These are phyloP conservation scores for Ceyx margarethae DNA, from an alignment of 2,113 vertebrate genomes.

Conservation along the genomic window DNA sequence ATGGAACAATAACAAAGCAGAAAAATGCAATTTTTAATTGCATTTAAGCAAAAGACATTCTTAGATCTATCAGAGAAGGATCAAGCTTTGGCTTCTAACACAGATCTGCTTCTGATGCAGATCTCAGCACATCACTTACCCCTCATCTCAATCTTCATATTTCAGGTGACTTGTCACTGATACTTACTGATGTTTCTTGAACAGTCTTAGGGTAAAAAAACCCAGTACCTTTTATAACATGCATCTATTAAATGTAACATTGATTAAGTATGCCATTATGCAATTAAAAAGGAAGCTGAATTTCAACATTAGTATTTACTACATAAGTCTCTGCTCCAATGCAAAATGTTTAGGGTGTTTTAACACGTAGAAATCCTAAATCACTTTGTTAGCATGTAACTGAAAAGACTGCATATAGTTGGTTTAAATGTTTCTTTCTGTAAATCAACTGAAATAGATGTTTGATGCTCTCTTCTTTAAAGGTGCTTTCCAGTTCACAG, in stretches of 20 bases:
- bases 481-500: background rate
- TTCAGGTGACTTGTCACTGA: background rate
- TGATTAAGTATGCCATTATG: background rate
- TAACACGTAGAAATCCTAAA: background rate
- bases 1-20: background rate
- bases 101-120: background rate
- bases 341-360: background rate
- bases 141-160: background rate
- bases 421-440: background rate
- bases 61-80: background rate
- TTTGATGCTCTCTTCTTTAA: background rate
- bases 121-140: background rate
- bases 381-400: background rate
- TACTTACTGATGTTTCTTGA: background rate
- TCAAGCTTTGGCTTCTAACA: background rate
- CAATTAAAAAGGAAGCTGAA: background rate
- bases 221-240: background rate
- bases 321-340: background rate
- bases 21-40: background rate
- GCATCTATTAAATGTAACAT: background rate
- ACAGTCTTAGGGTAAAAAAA: background rate
- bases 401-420: background rate
- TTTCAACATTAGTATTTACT: background rate
- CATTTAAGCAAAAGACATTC: background rate
- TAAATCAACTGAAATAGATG: background rate